These are phyloP conservation scores for Theretra japonica DNA, from an alignment of 2,888 invertebrate genomes.

Conservation along the genomic window DNA sequence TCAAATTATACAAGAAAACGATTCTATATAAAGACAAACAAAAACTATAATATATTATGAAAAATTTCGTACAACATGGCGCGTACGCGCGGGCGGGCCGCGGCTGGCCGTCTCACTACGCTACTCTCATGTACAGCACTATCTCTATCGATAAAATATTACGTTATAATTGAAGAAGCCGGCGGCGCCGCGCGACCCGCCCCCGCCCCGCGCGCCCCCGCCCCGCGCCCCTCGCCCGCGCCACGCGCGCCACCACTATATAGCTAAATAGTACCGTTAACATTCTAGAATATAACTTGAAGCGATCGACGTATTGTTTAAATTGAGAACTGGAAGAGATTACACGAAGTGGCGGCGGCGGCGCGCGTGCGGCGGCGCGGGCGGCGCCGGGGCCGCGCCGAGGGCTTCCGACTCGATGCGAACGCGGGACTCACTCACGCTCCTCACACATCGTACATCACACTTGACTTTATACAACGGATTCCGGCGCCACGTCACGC, in stretches of 20 bases:
- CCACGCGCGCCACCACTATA: constrained; percentile 63
- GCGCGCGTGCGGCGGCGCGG: constrained; percentile 40
- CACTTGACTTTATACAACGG: constrained; percentile 34
- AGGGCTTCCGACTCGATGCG: constrained; percentile 39
- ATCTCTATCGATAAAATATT: constrained; percentile 54
- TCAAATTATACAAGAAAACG: constrained; percentile 80
- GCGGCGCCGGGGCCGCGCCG: constrained; percentile 42
- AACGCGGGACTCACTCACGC: constrained; percentile 42
- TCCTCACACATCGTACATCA: constrained; percentile 36
- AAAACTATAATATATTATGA: constrained; percentile 83
- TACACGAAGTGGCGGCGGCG: constrained; percentile 53
- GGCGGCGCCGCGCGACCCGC: constrained; percentile 41
- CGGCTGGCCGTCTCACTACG: constrained; percentile 51
- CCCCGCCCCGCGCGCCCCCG: constrained; percentile 40
- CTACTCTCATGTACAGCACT: constrained; percentile 56
- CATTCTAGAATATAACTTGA: constrained; percentile 75
- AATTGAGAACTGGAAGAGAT: constrained; percentile 75
- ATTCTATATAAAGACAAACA: constrained; percentile 82
- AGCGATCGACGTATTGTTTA: constrained; percentile 73
- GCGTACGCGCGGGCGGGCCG: constrained; percentile 63
- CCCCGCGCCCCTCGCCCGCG: constrained; percentile 40
- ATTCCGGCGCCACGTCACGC: constrained; percentile 28
- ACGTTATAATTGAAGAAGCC: constrained; percentile 57
- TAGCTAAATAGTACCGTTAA: constrained; percentile 77
- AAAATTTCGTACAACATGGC: constrained; percentile 77